A percentile compares a stretch with the other conserved stretches of the same genome.
Evolutionary conservation across 2,888 invertebrate genomes (phyloP).

Genomic region (Cetonia aurata): DNA sequence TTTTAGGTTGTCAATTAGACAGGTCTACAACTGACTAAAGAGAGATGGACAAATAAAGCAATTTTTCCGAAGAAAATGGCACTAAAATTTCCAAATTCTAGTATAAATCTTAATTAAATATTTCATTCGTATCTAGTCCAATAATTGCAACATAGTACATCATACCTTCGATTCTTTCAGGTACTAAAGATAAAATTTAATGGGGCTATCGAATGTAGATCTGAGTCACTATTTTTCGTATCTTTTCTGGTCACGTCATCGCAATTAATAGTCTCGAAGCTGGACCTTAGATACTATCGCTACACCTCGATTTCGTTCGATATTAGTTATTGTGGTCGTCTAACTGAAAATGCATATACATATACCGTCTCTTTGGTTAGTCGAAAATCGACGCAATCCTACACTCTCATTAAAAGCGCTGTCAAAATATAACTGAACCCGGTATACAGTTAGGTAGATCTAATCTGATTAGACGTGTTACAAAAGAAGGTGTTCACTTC

Average conservation of each 20-base stretch:
- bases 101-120: too few relatives aligned
- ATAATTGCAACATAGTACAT: not conserved
- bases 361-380: constrained; percentile 5
- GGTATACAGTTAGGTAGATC: constrained; percentile 28
- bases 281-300: constrained; percentile 30
- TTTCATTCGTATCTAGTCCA: not conserved
- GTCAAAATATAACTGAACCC: constrained; percentile 25
- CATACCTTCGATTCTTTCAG: not conserved
- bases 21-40: too few relatives aligned
- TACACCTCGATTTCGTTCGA: constrained; percentile 20
- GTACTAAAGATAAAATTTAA: constrained; percentile 19
- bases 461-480: constrained; percentile 18
- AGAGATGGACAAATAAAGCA: too few relatives aligned
- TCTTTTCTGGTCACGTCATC: constrained; percentile 29
- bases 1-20: too few relatives aligned
- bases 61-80: too few relatives aligned
- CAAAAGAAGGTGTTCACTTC: constrained; percentile 10
- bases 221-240: constrained; percentile 16
- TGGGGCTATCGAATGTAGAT: not conserved
- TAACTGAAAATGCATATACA: not conserved
- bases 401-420: constrained; percentile 32
- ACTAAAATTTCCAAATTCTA: too few relatives aligned
- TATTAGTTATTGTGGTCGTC: constrained; percentile 1
- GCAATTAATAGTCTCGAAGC: constrained; percentile 29
- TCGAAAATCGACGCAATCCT: constrained; percentile 7